Evolutionary conservation across 2,113 vertebrate species (phyloP), one percentile per base, ranked within the genome.

Genomic region (Oryzias celebensis): DNA sequence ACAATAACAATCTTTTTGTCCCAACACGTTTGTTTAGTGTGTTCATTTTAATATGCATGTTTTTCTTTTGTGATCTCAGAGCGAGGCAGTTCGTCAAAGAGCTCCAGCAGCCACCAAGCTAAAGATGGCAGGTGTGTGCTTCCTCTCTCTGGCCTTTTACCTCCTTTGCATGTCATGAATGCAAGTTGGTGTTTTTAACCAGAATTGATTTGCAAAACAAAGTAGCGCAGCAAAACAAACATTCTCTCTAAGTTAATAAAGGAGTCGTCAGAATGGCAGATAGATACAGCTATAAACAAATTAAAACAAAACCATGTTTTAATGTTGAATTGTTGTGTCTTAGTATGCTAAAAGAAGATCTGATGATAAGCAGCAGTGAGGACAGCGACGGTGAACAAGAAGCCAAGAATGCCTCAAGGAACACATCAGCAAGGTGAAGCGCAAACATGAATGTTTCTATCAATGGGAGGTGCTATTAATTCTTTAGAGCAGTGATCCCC

Each of bases 371-470:
- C 93, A 99, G 96, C 89, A 98, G 95, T 55, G 97, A 99, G 89
- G 97, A 99, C 85, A 98, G 97, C 68, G 97, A 99, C 84, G 94
- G 88, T 74, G 97, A 98, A 77, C 96, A 97, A 91, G 96, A 96
- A 16, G 92, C 94, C 81, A 99, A 99, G 91, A 94, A 94, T 2
- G 82, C 94, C 80, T 93, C 95, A 78, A 93, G 95, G 84, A 96
- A 92, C 88, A 92, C 93, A 68, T 94, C 95, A 78, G 94, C 94
- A 88, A 98, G 97, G 97, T 92, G 86, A 68, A 47, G 14, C 14
- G 12, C 3, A 45, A 52, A 18, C 4, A 49, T 64, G 24, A 15
- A 20, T 26, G 14, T 31, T 7, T 52, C 18, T 50, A 14, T 5
- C 7, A 17, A 24, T 0, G 10, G 36, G 36, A 12, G 12, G 2